Conservation (phyloP, 2,113 vertebrate species). For the Argyrosomus japonicus region DNA sequence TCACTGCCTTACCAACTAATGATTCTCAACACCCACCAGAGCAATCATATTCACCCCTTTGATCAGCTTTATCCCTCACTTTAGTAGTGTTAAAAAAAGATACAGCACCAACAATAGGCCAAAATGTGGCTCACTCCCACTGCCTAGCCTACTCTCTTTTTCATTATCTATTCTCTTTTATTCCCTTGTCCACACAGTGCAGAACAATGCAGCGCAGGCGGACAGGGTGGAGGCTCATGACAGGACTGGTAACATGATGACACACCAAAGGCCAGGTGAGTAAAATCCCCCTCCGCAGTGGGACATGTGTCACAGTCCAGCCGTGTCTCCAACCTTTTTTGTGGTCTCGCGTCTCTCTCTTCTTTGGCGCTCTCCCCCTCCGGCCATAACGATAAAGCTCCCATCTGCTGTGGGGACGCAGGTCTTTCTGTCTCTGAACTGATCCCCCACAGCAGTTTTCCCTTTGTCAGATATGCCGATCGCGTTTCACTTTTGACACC, state of each 20-base stretch:
- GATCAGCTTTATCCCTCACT: constrained; percentile 78
- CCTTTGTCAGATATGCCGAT: constrained; percentile 80
- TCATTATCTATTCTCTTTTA: constrained; percentile 72
- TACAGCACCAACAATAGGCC: constrained; percentile 71
- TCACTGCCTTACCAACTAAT: constrained; percentile 18
- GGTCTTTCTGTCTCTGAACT: constrained; percentile 74
- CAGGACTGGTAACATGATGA: constrained; percentile 83
- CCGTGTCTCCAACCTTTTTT: constrained; percentile 77
- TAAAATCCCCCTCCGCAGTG: constrained; percentile 64
- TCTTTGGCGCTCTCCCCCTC: constrained; percentile 62
- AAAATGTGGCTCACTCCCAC: constrained; percentile 68
- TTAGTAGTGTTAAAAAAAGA: constrained; percentile 61
- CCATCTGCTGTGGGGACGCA: constrained; percentile 78
- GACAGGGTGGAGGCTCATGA: constrained; percentile 74
- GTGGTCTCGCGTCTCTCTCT: constrained; percentile 71
- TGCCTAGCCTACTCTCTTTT: constrained; percentile 57
- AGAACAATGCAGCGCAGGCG: constrained; percentile 73
- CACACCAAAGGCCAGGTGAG: constrained; percentile 82
- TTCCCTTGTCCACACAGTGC: constrained; percentile 65
- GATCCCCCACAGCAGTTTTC: constrained; percentile 74
- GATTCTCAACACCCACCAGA: constrained; percentile 47
- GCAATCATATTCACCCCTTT: constrained; percentile 66
- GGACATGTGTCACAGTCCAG: constrained; percentile 83
- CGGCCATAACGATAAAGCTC: constrained; percentile 73
- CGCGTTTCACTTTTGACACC: constrained; percentile 84